phyloP scores from a whole-genome alignment of 2,888 invertebrate genomes.

The Chrysina gloriosa region DNA sequence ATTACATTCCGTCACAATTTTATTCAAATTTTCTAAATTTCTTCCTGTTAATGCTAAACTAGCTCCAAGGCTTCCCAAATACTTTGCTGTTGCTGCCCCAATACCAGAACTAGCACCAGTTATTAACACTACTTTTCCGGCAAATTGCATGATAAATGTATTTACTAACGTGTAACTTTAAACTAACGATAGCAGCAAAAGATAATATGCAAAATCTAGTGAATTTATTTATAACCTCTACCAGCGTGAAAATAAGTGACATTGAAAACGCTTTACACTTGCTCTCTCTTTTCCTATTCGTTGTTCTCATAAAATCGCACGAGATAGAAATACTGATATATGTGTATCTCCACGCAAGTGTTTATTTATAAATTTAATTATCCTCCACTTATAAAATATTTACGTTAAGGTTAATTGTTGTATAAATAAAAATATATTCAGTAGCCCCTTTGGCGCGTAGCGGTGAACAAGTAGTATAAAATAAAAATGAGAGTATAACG shows the following conservation, averaged over 20 bases:
- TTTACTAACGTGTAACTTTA: neutral
- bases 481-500: too few relatives aligned
- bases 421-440: too few relatives aligned
- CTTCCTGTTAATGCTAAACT: conserved; percentile 79
- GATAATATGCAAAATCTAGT: conserved; percentile 25
- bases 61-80: conserved; percentile 81
- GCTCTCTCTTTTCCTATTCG: too few relatives aligned
- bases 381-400: too few relatives aligned
- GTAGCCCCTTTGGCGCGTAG: too few relatives aligned
- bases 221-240: conserved; percentile 26
- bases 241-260: conserved; percentile 17
- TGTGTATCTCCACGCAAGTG: too few relatives aligned
- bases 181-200: neutral
- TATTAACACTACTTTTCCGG: conserved; percentile 79
- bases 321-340: too few relatives aligned
- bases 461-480: too few relatives aligned
- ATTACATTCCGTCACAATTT: conserved; percentile 71
- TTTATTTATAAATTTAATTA: too few relatives aligned
- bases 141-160: conserved; percentile 65
- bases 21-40: conserved; percentile 75
- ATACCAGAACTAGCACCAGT: conserved; percentile 90
- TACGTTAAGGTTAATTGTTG: too few relatives aligned
- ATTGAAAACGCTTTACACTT: conserved; percentile 34
- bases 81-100: conserved; percentile 83
- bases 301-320: too few relatives aligned